Evolutionary conservation across 2,797 vertebrate species (phyloP).

Genomic region (Lycodopsis pacificus): DNA sequence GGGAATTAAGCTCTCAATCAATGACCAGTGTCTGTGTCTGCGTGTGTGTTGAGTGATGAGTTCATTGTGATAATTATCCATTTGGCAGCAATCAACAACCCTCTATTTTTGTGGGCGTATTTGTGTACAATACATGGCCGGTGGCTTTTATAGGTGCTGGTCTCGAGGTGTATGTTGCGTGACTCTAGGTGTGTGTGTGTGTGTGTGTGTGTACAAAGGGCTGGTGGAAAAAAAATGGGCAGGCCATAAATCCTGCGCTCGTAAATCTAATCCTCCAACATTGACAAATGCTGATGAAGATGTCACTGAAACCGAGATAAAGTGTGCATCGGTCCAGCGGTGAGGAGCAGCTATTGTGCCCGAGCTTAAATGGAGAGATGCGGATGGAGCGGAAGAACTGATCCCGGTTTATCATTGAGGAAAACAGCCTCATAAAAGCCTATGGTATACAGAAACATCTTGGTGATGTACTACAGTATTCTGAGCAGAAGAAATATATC

Average conservation of each 20-base stretch:
- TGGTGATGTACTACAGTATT: conserved; percentile 13
- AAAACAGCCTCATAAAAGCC: conserved; percentile 49
- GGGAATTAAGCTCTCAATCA: conserved; percentile 77
- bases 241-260: conserved; percentile 78
- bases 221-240: conserved; percentile 31
- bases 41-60: conserved; percentile 57
- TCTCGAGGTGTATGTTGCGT: conserved; percentile 27
- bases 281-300: conserved; percentile 88
- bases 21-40: conserved; percentile 56
- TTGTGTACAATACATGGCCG: conserved; percentile 38
- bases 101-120: conserved; percentile 34
- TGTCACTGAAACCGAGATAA: conserved; percentile 84
- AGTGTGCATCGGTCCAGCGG: conserved; percentile 73
- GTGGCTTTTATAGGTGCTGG: conserved; percentile 19
- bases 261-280: conserved; percentile 84
- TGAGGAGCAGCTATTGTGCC: conserved; percentile 69
- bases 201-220: conserved; percentile 35
- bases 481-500: conserved; percentile 38
- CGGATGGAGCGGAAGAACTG: conserved; percentile 53
- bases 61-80: conserved; percentile 65
- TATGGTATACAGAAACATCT: conserved; percentile 18
- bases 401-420: conserved; percentile 66
- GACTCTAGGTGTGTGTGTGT: conserved; percentile 39
- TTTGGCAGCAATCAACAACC: conserved; percentile 58
- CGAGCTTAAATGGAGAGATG: conserved; percentile 56